phyloP scores from a whole-genome alignment of 2,888 invertebrate species.

The Epistrophe eligans region DNA sequence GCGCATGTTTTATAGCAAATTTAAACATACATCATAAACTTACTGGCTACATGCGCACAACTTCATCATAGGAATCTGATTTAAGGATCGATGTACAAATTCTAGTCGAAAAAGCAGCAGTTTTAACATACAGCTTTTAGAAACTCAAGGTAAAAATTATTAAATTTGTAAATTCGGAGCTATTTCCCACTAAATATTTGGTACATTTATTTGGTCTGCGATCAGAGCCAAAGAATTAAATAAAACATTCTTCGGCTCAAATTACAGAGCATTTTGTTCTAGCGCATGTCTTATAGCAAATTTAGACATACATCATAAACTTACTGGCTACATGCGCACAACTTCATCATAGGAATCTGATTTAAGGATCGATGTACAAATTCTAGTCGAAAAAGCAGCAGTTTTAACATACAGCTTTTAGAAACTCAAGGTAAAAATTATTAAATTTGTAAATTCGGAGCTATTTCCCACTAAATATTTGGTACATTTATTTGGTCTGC shows the following conservation, averaged over 20 bases:
- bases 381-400: too few species aligned
- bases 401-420: too few species aligned
- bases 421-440: too few species aligned
- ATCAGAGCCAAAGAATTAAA: neutral
- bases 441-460: too few species aligned
- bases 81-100: neutral
- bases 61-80: neutral
- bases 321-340: conserved; percentile 64
- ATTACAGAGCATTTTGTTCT: neutral
- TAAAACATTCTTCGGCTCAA: conserved; percentile 15
- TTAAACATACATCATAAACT: conserved; percentile 20
- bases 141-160: too few species aligned
- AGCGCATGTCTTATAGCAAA: neutral
- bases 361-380: neutral
- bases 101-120: too few species aligned
- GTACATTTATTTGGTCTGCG: neutral
- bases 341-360: neutral
- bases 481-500: neutral
- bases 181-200: too few species aligned
- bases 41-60: conserved; percentile 63
- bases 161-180: too few species aligned
- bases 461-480: too few species aligned
- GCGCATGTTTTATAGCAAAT: neutral
- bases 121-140: too few species aligned
- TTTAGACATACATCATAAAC: conserved; percentile 10